These are phyloP conservation scores for Vanessa tameamea DNA, from an alignment of 1,140 invertebrate genomes.

Conservation along the genomic window DNA sequence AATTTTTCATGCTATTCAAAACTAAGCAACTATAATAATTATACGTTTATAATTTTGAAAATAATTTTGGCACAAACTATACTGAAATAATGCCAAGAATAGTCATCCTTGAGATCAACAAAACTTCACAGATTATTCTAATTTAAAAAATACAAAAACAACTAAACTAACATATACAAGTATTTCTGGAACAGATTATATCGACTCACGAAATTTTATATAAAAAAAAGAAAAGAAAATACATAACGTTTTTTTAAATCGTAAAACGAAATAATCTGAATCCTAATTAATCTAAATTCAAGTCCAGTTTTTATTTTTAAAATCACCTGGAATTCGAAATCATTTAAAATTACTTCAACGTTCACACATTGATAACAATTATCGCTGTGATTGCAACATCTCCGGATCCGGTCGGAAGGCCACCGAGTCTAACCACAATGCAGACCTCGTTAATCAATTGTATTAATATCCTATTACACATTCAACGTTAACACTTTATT, in stretches of 20 bases:
- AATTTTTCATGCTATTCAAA: background rate
- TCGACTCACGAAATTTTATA: too few species aligned
- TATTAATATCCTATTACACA: background rate
- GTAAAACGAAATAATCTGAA: constrained; percentile 12
- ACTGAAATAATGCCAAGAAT: constrained; percentile 23
- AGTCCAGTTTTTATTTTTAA: constrained; percentile 8
- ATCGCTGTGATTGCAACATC: background rate
- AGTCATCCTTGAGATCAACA: constrained; percentile 27
- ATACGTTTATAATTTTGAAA: constrained; percentile 18
- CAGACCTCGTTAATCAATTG: background rate
- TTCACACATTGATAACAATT: background rate
- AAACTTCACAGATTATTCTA: constrained; percentile 1
- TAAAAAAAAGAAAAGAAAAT: background rate
- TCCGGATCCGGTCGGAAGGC: background rate
- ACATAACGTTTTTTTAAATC: background rate
- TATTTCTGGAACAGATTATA: background rate
- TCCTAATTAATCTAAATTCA: constrained; percentile 12
- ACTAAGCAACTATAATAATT: constrained; percentile 1
- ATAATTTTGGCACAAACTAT: constrained; percentile 25
- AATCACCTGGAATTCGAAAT: constrained; percentile 10
- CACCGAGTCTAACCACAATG: background rate
- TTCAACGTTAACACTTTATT: background rate
- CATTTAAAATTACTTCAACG: background rate
- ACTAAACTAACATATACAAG: background rate
- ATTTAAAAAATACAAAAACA: background rate